Base-by-base conservation (phyloP, 2,888 invertebrate genomes). In the Ormyrus thymus region DNA sequence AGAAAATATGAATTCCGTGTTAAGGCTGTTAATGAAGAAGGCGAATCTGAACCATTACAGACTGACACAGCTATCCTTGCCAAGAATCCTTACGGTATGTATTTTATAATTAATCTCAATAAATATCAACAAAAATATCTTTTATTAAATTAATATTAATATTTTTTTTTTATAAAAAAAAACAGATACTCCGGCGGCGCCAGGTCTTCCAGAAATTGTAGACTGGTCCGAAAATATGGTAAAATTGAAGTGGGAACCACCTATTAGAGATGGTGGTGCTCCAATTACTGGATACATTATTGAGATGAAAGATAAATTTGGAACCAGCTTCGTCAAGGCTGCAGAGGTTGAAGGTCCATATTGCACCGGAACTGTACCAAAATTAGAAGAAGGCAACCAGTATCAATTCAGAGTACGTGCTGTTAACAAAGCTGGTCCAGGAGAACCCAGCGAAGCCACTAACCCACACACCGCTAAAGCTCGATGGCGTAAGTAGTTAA, bases 1-100 rank as follows among this genome's bases (percentile, higher is more conserved):
- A 97, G 97, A 90, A 96, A 97, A 80, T 99, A 99, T 91, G 96
- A 98, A 89, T 99, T 99, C 94, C 94, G 99, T 79, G 98, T 99
- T 0, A 97, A 97, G 87, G 99, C 99, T 7, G 94, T 97, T 9
- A 99, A 99, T 90, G 97, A 97, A 87, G 97, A 98, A 90, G 99
- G 99, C 6, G 97, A 97, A 90, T 98, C 98, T 0, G 98, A 98
- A 86, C 98, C 98, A 7, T 91, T 99, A 64, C 97, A 97, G 83
- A 96, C 97, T 0, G 97, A 97, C 85, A 93, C 94, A 53, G 94
- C 97, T 0, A 96, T 96, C 78, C 90, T 98, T 10, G 99, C 99
- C 73, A 99, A 99, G 92, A 99, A 99, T 93, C 99, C 99, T 29
- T 99, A 94, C 91, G 98, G 93, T 93, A 89, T 72, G 79, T 64